Base-by-base conservation (phyloP, 2,888 invertebrate genomes). In the Drosophila anomalipes region DNA sequence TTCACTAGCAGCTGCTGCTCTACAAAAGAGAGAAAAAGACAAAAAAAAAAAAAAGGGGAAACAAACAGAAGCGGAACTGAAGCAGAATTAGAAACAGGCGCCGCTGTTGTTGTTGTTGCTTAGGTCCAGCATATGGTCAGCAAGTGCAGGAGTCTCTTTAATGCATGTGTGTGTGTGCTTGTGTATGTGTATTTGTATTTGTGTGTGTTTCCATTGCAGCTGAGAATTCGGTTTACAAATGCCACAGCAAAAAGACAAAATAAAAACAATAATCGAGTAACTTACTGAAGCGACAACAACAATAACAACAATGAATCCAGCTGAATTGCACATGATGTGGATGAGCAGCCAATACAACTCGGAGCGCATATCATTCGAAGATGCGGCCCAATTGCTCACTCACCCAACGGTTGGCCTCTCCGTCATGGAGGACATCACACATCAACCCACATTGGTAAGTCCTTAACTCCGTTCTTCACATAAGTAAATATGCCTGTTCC, bases 281-380 rank as follows among this genome's bases (percentile, higher is more conserved):
- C 19, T 63, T 37, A 78, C 47, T 56, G 44, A 61, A 47, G 19
- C 49, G 59, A 62, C 22, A 78, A 37, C 5, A 71, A 58, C 9
- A 76, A 35, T 6, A 73, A 10, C 37, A 57, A 59, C 60, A 49
- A 65, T 92, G 92, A 92, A 92, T 89, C 92, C 92, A 37, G 79
- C 92, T 39, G 92, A 92, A 60, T 54, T 88, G 53, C 90, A 87
- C 39, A 88, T 88, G 88, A 87, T 96, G 91, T 96, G 96, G 96
- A 95, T 96, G 96, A 95, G 95, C 77, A 95, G 95, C 74, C 93
- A 93, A 77, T 93, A 93, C 73, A 93, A 93, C 80, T 92, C 93
- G 6, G 93, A 93, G 68, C 92, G 93, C 62, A 92, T 93, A 57
- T 90, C 93, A 39, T 75, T 93, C 39, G 93, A 93, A 71, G 93